A percentile compares a stretch with the other conserved stretches of the same genome.
These are phyloP conservation scores for Drosophila merina DNA, from an alignment of 2,888 invertebrate genomes.

Conservation along the genomic window DNA sequence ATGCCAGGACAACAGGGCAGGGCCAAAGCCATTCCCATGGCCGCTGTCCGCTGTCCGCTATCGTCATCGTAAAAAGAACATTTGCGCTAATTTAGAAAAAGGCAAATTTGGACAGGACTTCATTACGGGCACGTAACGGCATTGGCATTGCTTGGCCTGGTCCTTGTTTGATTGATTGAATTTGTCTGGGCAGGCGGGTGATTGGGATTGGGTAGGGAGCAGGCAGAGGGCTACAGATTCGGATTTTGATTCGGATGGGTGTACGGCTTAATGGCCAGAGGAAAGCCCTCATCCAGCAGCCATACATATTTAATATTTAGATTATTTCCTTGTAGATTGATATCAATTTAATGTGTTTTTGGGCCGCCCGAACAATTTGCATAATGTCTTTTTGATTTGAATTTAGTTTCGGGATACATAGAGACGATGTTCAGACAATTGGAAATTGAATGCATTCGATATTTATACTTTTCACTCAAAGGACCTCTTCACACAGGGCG, in stretches of 20 bases:
- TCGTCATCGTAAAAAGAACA: conserved; percentile 79
- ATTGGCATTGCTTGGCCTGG: conserved; percentile 66
- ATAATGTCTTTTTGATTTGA: conserved; percentile 70
- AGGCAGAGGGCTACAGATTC: background rate
- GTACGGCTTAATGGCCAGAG: conserved; percentile 23
- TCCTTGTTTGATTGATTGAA: conserved; percentile 78
- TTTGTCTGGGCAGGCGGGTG: conserved; percentile 49
- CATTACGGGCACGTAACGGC: conserved; percentile 75
- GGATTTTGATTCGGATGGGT: background rate
- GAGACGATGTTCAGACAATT: conserved; percentile 7
- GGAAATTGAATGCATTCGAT: conserved; percentile 24
- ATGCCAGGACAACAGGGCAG: conserved; percentile 7
- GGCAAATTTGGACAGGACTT: conserved; percentile 80
- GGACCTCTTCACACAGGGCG: conserved; percentile 3
- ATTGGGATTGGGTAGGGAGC: background rate
- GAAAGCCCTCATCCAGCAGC: conserved; percentile 20
- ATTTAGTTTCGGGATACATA: conserved; percentile 42
- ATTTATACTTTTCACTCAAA: conserved; percentile 25
- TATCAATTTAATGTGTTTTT: conserved; percentile 70
- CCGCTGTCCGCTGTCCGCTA: conserved; percentile 44
- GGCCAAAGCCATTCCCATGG: conserved; percentile 27
- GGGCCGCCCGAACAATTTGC: conserved; percentile 52
- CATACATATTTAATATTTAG: conserved; percentile 57
- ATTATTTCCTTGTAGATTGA: conserved; percentile 62
- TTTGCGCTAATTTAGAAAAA: conserved; percentile 81